A percentile compares a stretch with the other conserved stretches of the same genome.
Evolutionary conservation across 2,113 vertebrate genomes (phyloP).

Genomic region (Romanogobio albipinnatus): DNA sequence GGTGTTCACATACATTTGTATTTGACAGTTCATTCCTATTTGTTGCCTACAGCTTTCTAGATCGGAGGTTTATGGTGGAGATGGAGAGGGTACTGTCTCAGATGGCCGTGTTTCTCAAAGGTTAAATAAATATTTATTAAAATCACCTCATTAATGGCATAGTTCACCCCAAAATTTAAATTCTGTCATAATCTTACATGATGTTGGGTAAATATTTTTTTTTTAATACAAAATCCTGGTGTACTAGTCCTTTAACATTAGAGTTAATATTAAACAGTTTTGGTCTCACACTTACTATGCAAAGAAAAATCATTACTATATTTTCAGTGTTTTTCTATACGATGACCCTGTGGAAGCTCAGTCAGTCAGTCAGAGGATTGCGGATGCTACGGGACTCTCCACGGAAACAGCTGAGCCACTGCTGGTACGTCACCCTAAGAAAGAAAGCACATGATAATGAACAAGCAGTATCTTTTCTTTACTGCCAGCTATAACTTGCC

Average conservation of each 20-base stretch:
- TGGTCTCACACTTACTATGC: too few species aligned
- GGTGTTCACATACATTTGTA: too few species aligned
- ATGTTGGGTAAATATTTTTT: background rate
- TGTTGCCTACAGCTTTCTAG: too few species aligned
- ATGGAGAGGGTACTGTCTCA: too few species aligned
- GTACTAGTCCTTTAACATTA: too few species aligned
- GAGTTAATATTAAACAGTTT: too few species aligned
- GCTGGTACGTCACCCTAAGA: background rate
- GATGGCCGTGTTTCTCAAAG: too few species aligned
- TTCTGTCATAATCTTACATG: background rate
- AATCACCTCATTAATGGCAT: background rate
- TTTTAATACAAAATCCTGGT: too few species aligned
- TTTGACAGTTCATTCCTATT: too few species aligned
- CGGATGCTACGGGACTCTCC: constrained; percentile 5
- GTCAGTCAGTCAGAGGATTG: constrained; percentile 24
- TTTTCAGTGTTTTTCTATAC: constrained; percentile 13
- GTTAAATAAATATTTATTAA: background rate
- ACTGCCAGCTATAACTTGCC: too few species aligned
- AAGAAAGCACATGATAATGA: background rate
- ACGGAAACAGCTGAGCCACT: background rate
- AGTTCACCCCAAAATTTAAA: background rate
- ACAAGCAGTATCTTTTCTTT: too few species aligned
- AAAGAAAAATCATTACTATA: background rate
- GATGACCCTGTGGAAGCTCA: background rate
- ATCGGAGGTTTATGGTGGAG: too few species aligned